Evolutionary conservation across 2,113 vertebrate genomes (phyloP), one percentile per base, ranked within the genome.

Genomic region (Microcebus murinus): DNA sequence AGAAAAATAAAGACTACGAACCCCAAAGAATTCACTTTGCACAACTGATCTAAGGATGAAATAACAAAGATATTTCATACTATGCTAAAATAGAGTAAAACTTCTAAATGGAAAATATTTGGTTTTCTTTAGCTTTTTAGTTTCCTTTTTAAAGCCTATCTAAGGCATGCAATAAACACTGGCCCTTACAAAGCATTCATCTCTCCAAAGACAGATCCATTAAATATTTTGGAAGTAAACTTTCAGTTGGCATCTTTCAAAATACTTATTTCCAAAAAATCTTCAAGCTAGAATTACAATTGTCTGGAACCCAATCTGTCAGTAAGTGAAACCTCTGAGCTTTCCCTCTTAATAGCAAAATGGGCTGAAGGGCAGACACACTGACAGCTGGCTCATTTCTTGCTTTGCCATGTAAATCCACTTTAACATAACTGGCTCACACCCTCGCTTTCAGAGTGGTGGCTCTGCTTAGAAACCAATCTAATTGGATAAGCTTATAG

Each of bases 321-420:
- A 96, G 68, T 85, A 81, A 94, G 4, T 36, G 96, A 90, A 87
- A 94, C 73, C 25, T 20, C 8, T 71, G 89, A 94, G 94, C 9
- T 79, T 94, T 85, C 85, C 36, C 31, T 97, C 88, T 95, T 90
- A 6, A 25, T 94, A 68, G 84, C 45, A 84, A 90, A 97, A 86
- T 70, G 94, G 96, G 84, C 91, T 97, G 96, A 97, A 68, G 25
- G 96, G 93, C 93, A 98, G 97, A 98, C 96, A 94, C 87, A 48
- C 76, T 81, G 98, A 98, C 98, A 98, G 98, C 97, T 98, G 98
- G 96, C 86, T 95, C 57, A 61, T 96, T 96, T 95, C 97, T 96
- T 92, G 81, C 91, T 97, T 73, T 97, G 74, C 96, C 73, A 93
- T 94, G 73, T 97, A 98, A 99, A 98, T 98, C 98, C 97, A 93